Evolutionary conservation across 2,888 invertebrate genomes (phyloP), one percentile per base, ranked within the genome.

Genomic region (Lycaena phlaeas): DNA sequence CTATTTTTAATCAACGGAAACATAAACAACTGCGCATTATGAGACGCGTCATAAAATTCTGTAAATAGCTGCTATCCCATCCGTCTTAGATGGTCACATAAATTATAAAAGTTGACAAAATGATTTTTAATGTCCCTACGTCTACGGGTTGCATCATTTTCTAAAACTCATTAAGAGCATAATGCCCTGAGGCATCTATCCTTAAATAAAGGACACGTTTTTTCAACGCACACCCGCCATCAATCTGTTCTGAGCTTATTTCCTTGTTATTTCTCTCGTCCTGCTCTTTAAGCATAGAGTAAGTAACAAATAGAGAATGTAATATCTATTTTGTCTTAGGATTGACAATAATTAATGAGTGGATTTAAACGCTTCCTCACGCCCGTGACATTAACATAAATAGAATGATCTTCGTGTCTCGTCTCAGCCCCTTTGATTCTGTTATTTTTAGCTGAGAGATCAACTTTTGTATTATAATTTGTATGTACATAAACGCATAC

Each of bases 361-460:
- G 82, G 84, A 81, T 79, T 84, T 84, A 82, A 84, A 82, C 78
- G 84, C 82, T 84, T 84, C 84, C 84, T 84, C 82, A 82, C 84
- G 84, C 78, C 81, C 81, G 81, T 81, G 84, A 84, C 82, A 82
- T 84, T 75, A 82, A 79, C 78, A 68, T 79, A 84, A 84, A 84
- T 84, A 84, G 82, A 82, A 75, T 77, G 73, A 76, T 81, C 78
- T 76, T 70, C 73, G 66, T 71, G 69, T 61, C 63, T 63, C 61
- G 60, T 61, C 61, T 54, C 63, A 72, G 74, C 79, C 78, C 81
- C 79, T 84, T 84, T 84, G 82, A 84, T 81, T 79, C 68, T 57
- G 56, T 59, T 84, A 84, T 84, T 81, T 84, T 84, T 81, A 82
- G 81, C 69, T 68, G 58, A 56, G 64, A 61, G 67, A 66, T 74